Base-by-base conservation (phyloP, 2,888 invertebrate genomes). In the Myathropa florea region DNA sequence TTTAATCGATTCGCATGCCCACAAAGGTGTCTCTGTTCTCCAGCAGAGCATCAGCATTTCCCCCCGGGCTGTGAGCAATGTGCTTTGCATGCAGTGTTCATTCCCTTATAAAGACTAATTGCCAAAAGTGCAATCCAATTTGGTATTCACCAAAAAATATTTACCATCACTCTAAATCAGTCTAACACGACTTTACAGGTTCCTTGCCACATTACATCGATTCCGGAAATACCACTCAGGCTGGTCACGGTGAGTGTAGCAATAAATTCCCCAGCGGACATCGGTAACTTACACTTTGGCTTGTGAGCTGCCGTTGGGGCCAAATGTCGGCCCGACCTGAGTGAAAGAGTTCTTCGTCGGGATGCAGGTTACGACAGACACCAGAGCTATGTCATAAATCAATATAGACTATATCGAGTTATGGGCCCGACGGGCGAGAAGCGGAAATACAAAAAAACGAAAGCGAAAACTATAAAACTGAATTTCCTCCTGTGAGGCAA, bases 361-460 rank as follows among this genome's bases (percentile, higher is more conserved):
- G 55, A 59, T 63, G 61, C 71, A 81, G 76, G 65, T 76, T 73
- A 73, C 67, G 60, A 77, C 60, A 82, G 82, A 85, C 73, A 85
- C 85, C 81, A 55, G 65, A 67, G 70, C 73, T 28, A 28, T 75
- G 55, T 67, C 73, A 79, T 86, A 79, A 83, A 86, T 86, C 83
- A 86, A 79, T 83, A 86, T 71, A 70, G 83, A 86, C 86, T 61
- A 83, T 79, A 86, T 86, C 83, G 75, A 86, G 83, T 86, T 86
- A 85, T 83, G 71, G 86, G 46, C 77, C 60, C 26, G 57, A 61
- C 65, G 18, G 57, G 24, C 80, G 60, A 39, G 28, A 73, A 36
- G 24, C 23, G 21, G 12, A 1, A 14, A 12, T 23, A 12, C 24
- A 23, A 12, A 24, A n/a, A 53, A 53, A 53, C 4, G 57, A 57